phyloP scores from a whole-genome alignment of 2,797 vertebrate genomes.

The Cryptoblepharus egeriae region DNA sequence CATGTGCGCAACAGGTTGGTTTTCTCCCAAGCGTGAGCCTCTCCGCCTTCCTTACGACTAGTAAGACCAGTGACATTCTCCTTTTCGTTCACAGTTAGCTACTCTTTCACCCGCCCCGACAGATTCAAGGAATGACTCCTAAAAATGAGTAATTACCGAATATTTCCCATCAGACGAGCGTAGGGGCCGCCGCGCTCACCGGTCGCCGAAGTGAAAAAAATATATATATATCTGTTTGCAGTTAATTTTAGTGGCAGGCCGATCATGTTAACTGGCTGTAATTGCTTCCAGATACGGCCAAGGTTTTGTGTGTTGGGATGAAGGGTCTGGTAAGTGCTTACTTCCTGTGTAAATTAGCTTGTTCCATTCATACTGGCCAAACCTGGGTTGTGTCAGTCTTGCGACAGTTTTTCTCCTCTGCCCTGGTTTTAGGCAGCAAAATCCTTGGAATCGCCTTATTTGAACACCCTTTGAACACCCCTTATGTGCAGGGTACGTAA shows the following conservation, averaged over 20 bases:
- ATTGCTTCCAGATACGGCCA: constrained; percentile 95
- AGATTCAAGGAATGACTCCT: constrained; percentile 77
- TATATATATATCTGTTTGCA: constrained; percentile 85
- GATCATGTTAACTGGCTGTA: constrained; percentile 94
- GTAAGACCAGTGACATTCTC: constrained; percentile 52
- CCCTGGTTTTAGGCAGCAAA: constrained; percentile 45
- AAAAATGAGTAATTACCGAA: constrained; percentile 86
- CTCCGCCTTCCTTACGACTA: background rate
- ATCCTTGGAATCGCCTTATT: constrained; percentile 34
- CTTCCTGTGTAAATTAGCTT: constrained; percentile 95
- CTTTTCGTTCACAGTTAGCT: constrained; percentile 62
- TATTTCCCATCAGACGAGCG: constrained; percentile 85
- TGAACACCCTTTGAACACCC: background rate
- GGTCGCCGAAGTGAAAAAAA: constrained; percentile 79
- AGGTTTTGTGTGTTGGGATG: constrained; percentile 87
- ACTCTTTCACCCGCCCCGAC: constrained; percentile 64
- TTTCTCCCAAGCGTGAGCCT: background rate
- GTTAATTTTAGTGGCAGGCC: constrained; percentile 91
- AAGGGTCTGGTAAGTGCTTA: constrained; percentile 89
- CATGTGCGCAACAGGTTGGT: rapidly evolving
- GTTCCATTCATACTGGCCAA: constrained; percentile 82
- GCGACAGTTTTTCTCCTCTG: constrained; percentile 24
- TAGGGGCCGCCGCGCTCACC: constrained; percentile 76
- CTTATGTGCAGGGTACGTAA: background rate
- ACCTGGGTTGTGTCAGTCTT: constrained; percentile 87